phyloP scores from a whole-genome alignment of 2,888 invertebrate genomes.

The Lasius fuliginosus region DNA sequence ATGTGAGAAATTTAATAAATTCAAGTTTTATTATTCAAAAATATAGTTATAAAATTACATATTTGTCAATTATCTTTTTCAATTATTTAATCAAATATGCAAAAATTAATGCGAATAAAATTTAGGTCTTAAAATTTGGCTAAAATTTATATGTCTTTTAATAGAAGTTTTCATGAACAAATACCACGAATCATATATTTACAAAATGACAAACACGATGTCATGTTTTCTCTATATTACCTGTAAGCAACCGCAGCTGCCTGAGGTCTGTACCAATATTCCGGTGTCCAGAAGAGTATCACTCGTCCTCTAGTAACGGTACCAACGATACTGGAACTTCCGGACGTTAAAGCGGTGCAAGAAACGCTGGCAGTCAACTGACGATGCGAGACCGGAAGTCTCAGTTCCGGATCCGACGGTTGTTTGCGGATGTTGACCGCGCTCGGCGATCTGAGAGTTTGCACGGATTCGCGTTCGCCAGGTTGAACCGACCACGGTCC shows the following conservation, averaged over 20 bases:
- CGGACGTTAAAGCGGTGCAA: constrained; percentile 82
- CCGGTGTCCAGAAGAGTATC: constrained; percentile 88
- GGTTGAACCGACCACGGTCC: constrained; percentile 87
- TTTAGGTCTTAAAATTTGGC: not conserved
- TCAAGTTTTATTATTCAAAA: not conserved
- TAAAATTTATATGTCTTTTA: not conserved
- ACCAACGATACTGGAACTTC: constrained; percentile 61
- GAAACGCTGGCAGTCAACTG: constrained; percentile 87
- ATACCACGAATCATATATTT: not conserved
- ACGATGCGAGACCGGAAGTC: constrained; percentile 85
- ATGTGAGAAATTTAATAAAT: not conserved
- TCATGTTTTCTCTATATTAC: constrained; percentile 43
- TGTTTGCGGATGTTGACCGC: constrained; percentile 84
- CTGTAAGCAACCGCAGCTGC: constrained; percentile 86
- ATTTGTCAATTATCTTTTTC: not conserved
- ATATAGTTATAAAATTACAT: not conserved
- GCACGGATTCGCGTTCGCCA: constrained; percentile 86
- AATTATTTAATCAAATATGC: not conserved
- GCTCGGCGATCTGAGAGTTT: constrained; percentile 86
- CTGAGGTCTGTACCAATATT: constrained; percentile 87
- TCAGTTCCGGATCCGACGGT: constrained; percentile 84
- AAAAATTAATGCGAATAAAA: not conserved
- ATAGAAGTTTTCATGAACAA: not conserved
- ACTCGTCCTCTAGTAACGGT: constrained; percentile 80
- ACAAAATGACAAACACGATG: not conserved